Evolutionary conservation across 2,888 invertebrate genomes (phyloP).

Genomic region (Caenorhabditis drosophilae): DNA sequence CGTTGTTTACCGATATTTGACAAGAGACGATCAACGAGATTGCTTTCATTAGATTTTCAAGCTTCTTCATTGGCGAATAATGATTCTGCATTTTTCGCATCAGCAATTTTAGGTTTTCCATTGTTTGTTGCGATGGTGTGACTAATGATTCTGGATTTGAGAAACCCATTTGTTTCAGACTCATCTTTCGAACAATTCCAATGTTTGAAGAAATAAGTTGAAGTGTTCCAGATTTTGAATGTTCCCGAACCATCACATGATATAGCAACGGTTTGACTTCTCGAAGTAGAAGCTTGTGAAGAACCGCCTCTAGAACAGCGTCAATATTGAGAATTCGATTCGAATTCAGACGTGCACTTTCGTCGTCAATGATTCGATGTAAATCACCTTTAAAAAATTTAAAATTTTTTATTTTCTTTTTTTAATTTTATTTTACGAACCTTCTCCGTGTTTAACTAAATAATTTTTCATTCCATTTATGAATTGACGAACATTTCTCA

Average conservation of each 20-base stretch:
- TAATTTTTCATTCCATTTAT: slow-evolving; percentile 99
- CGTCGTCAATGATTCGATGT: slow-evolving; percentile 86
- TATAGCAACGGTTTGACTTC: slow-evolving; percentile 65
- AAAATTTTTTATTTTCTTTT: no score
- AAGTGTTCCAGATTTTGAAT: slow-evolving; percentile 70
- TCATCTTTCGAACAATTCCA: slow-evolving; percentile 70
- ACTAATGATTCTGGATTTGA: slow-evolving; percentile 53
- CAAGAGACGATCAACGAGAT: slow-evolving; percentile 30
- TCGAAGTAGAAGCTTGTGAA: slow-evolving; percentile 85
- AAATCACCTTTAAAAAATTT: no score
- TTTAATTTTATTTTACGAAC: no score
- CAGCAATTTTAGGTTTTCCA: slow-evolving; percentile 78
- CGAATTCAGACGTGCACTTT: slow-evolving; percentile 82
- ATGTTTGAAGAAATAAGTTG: slow-evolving; percentile 71
- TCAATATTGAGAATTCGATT: slow-evolving; percentile 94
- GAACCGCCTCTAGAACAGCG: slow-evolving; percentile 89
- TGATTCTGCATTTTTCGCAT: slow-evolving; percentile 85
- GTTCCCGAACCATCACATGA: slow-evolving; percentile 61
- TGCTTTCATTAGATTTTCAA: slow-evolving; percentile 78
- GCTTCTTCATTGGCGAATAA: slow-evolving; percentile 88
- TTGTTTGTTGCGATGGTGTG: slow-evolving; percentile 67
- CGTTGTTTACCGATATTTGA: slow-evolving; percentile 23
- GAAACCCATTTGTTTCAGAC: slow-evolving; percentile 72
- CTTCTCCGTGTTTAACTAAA: slow-evolving; percentile 91
- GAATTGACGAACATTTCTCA: slow-evolving; percentile 73